Conservation (phyloP, 2,113 vertebrate genomes). For the Urocolius indicus region DNA sequence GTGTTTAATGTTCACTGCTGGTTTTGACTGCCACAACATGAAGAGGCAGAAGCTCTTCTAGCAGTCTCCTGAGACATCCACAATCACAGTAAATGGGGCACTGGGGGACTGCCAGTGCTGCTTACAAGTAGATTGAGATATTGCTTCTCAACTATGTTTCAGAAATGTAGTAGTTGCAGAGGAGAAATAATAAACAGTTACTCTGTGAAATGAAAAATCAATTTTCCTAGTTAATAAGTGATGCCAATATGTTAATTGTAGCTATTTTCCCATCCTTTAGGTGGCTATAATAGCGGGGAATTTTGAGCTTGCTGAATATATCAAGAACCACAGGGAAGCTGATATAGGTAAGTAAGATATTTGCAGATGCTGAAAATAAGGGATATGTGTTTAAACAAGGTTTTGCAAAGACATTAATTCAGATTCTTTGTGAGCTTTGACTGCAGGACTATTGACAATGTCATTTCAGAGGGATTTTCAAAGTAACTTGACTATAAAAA, state of each 20-base stretch:
- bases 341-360: conserved; percentile 86
- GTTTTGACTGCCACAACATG: not conserved
- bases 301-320: conserved; percentile 95
- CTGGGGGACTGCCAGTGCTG: not conserved
- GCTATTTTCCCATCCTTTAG: conserved; percentile 71
- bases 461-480: not conserved
- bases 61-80: not conserved
- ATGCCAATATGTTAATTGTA: not conserved
- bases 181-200: not conserved
- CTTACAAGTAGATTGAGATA: not conserved
- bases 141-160: not conserved
- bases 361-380: not conserved
- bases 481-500: not conserved
- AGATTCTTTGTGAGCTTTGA: not conserved
- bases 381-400: not conserved
- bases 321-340: conserved; percentile 93
- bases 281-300: conserved; percentile 98
- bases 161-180: not conserved
- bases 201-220: not conserved
- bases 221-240: not conserved
- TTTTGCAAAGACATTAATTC: not conserved
- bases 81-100: not conserved
- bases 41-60: not conserved
- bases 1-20: not conserved
- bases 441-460: not conserved